Evolutionary conservation across 2,113 vertebrate genomes (phyloP).

Genomic region (Alexandromys fortis): DNA sequence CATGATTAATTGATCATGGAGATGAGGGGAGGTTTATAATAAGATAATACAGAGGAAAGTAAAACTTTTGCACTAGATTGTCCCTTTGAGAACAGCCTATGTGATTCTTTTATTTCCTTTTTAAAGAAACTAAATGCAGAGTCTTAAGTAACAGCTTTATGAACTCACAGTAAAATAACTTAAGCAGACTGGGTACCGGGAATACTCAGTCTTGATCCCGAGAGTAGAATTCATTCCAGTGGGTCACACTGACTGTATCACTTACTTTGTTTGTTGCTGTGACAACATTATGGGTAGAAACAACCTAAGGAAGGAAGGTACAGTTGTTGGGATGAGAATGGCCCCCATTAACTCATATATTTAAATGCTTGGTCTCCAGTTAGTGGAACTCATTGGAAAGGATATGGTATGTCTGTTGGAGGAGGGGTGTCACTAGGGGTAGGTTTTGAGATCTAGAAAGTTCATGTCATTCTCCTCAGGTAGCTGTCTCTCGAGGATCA

Average conservation of each 20-base stretch:
- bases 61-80: not conserved
- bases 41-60: not conserved
- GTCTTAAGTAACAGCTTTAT: conserved; percentile 13
- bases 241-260: not conserved
- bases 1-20: too few species aligned
- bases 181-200: not conserved
- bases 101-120: not conserved
- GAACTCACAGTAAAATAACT: not conserved
- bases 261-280: not conserved
- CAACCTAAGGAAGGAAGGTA: not conserved
- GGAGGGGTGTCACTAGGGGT: not conserved
- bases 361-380: not conserved
- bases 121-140: conserved; percentile 25
- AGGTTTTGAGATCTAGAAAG: not conserved
- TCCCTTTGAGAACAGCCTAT: not conserved
- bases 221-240: not conserved
- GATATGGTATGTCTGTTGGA: not conserved
- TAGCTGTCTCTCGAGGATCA: not conserved
- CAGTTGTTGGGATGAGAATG: not conserved
- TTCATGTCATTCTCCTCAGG: not conserved
- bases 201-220: not conserved
- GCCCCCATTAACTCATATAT: not conserved
- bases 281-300: not conserved
- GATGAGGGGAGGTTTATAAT: not conserved
- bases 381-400: not conserved